Base-by-base conservation (phyloP, 53 echinoderm and acorn worm species). In the Holothuria scabra region DNA sequence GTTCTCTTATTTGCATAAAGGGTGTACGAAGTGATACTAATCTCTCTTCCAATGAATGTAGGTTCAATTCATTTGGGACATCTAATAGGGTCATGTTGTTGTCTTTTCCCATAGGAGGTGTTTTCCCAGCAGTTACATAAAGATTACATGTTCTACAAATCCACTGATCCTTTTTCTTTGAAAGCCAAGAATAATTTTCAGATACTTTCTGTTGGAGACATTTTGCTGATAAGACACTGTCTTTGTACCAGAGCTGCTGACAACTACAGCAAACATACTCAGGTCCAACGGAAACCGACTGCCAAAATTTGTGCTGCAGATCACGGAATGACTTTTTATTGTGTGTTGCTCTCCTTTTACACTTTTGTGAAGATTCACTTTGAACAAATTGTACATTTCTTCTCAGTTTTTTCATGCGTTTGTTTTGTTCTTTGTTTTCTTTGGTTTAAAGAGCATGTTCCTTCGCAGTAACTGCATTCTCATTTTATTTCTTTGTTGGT, bases 1-100 rank as follows among this genome's bases (percentile, higher is more conserved):
- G 84, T 68, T 66, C 84, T 46, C 48, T 69, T 8, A 84, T 67
- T 52, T 84, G 67, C 70, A 84, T 84, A 48, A 84, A 84, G 4
- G 84, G 84, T 10, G 48, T 66, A 52, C 84, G 46, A 12, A 66
- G 20, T 23, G 84, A 67, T 28, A 84, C 67, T n/a, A 84, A 66
- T 68, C 84, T 46, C 55, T 66, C 68, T 69, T 84, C 84, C 19
- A 84, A 56, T 14, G 68, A 66, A 19, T 66, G 84, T 29, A 28
- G 19, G 26, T 48, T 48, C 24, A 84, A 41, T 26, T 84, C 84
- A 46, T 84, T 58, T 48, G 84, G 84, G 24, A 52, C 55, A 68
- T 68, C 59, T 37, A 20, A 5, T 1, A 84, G 44, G 7, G n/a
- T 46, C 48, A 84, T 66, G 41, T 84, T 84, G 56, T 84, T 84